Evolutionary conservation across 53 echinoderm and acorn worm genomes (phyloP).

Genomic region (Crossaster papposus): DNA sequence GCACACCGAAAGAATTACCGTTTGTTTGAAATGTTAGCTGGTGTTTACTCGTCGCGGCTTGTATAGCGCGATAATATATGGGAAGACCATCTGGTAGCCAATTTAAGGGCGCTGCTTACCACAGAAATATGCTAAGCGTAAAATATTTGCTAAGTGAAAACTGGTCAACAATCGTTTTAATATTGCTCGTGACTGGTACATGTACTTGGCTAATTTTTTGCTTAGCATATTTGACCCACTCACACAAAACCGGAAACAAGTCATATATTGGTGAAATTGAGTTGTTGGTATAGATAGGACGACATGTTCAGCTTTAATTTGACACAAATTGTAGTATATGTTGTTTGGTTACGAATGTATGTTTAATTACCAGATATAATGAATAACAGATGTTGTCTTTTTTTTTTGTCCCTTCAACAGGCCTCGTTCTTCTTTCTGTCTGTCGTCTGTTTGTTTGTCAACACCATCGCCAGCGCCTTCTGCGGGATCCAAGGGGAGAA

Average conservation of each 20-base stretch:
- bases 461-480: slow-evolving; percentile 98
- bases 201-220: neutral
- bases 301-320: too few species aligned
- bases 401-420: slow-evolving; percentile 49
- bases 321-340: too few species aligned
- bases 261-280: too few species aligned
- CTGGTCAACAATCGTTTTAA: neutral
- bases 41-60: neutral
- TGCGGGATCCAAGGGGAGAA: slow-evolving; percentile 92
- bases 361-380: too few species aligned
- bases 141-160: neutral
- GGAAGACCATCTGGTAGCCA: neutral
- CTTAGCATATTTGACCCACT: neutral
- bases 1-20: neutral
- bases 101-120: neutral
- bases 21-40: slow-evolving; percentile 8
- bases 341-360: too few species aligned
- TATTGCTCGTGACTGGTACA: neutral
- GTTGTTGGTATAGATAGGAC: too few species aligned
- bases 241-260: too few species aligned
- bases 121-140: neutral
- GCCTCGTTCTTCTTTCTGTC: slow-evolving; percentile 92
- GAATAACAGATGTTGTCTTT: neutral
- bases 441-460: slow-evolving; percentile 89
- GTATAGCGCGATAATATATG: neutral